Percentiles rank a stretch among this genome's conserved stretches.
These are phyloP conservation scores for Bothrops jararaca DNA, from an alignment of 2,113 vertebrate genomes.

Conservation along the genomic window DNA sequence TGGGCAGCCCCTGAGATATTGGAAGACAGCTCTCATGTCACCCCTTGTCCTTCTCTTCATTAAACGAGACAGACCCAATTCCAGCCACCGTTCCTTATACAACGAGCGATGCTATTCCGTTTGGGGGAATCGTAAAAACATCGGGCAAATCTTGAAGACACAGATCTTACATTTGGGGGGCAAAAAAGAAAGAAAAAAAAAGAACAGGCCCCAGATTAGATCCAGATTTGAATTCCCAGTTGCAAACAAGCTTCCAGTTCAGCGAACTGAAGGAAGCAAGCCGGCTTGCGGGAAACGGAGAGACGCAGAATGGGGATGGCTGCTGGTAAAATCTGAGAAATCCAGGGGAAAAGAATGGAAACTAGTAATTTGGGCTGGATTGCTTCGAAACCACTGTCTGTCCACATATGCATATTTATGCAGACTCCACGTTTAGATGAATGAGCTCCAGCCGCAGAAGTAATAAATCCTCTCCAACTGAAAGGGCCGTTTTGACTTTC, in stretches of 20 bases:
- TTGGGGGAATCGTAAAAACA: background rate
- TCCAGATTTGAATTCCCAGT: background rate
- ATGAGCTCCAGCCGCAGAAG: background rate
- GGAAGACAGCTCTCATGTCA: too few species aligned
- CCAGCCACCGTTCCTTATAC: too few species aligned
- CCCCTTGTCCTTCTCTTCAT: too few species aligned
- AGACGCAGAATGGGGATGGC: background rate
- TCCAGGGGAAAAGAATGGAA: background rate
- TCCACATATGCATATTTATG: background rate
- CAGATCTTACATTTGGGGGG: background rate
- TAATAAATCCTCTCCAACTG: background rate
- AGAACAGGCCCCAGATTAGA: background rate
- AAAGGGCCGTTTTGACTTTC: background rate
- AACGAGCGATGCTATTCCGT: background rate
- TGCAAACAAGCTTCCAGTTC: background rate
- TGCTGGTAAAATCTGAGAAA: background rate
- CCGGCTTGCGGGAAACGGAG: background rate
- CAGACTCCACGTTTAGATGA: background rate
- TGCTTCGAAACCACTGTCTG: background rate
- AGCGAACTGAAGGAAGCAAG: background rate
- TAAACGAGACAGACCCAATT: too few species aligned
- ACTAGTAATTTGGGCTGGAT: background rate
- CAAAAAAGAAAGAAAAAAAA: background rate
- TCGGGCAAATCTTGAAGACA: background rate
- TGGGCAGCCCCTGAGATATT: too few species aligned